phyloP scores from a whole-genome alignment of 2,888 invertebrate species.

The Chelonus formosanus region DNA sequence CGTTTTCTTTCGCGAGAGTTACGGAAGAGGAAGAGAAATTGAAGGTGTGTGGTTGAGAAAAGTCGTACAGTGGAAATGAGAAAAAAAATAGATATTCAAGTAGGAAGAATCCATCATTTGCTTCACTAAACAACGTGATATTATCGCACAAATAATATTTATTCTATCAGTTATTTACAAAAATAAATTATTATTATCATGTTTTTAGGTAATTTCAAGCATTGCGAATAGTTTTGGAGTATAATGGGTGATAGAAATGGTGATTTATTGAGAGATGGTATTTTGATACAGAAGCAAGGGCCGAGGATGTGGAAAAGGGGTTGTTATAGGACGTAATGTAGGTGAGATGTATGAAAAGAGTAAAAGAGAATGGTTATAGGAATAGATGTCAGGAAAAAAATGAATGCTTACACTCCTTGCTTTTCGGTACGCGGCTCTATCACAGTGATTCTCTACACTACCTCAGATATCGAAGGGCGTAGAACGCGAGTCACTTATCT shows the following conservation, averaged over 20 bases:
- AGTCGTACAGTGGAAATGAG: background rate
- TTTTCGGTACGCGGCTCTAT: slow-evolving; percentile 43
- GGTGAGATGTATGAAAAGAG: no score
- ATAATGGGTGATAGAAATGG: slow-evolving; percentile 54
- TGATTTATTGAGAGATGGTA: slow-evolving; percentile 58
- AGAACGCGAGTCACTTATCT: slow-evolving; percentile 57
- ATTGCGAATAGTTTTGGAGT: slow-evolving; percentile 51
- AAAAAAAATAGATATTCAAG: slow-evolving; percentile 2
- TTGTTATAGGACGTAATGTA: no score
- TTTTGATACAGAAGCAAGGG: slow-evolving; percentile 54
- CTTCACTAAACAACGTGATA: no score
- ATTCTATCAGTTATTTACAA: no score
- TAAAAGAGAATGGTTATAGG: slow-evolving; percentile 22
- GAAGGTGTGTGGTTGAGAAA: slow-evolving; percentile 13
- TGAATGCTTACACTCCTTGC: slow-evolving; percentile 57
- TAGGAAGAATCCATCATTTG: slow-evolving; percentile 6
- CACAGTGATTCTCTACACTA: slow-evolving; percentile 33
- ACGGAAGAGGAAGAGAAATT: slow-evolving; percentile 34
- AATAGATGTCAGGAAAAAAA: slow-evolving; percentile 52
- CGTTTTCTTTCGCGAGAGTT: slow-evolving; percentile 52
- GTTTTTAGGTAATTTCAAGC: background rate
- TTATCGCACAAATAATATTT: no score
- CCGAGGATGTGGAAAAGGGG: no score
- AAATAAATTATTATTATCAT: no score
- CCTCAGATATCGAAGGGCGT: slow-evolving; percentile 15